Conservation (phyloP, 2,888 invertebrate species). For the Meteorus cinctellus region DNA sequence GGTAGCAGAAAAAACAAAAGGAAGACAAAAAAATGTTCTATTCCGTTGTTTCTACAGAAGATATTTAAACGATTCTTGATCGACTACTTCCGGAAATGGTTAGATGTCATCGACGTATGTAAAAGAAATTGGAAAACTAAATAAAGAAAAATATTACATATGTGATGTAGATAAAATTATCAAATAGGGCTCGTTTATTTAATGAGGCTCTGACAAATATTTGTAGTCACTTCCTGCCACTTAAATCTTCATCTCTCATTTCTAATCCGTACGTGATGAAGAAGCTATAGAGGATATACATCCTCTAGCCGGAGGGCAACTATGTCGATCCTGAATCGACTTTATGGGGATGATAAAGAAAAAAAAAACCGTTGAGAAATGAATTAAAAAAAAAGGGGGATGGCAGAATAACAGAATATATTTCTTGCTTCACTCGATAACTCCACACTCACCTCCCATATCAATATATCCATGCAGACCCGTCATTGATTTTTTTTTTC, state of each 20-base stretch:
- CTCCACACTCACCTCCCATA: background rate
- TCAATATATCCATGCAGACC: constrained; percentile 11
- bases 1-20: background rate
- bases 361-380: constrained; percentile 18
- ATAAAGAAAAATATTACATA: constrained; percentile 17
- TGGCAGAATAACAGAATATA: background rate
- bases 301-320: constrained; percentile 2
- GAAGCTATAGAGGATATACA: background rate
- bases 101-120: background rate
- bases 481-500: constrained; percentile 22
- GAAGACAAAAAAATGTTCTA: constrained; percentile 15
- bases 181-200: constrained; percentile 45
- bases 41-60: constrained; percentile 7
- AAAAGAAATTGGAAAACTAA: background rate
- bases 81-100: constrained; percentile 33
- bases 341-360: constrained; percentile 17
- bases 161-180: constrained; percentile 3
- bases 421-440: constrained; percentile 12
- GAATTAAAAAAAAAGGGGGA: background rate
- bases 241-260: constrained; percentile 20
- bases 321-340: background rate
- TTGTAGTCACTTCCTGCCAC: constrained; percentile 65
- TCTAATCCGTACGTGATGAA: background rate
- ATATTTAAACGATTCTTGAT: constrained; percentile 27
- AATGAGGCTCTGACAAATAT: constrained; percentile 57